Evolutionary conservation across 30 jellyfish, hydroid and myxozoan genomes (phyloP).

Genomic region (Rhopilema esculentum): DNA sequence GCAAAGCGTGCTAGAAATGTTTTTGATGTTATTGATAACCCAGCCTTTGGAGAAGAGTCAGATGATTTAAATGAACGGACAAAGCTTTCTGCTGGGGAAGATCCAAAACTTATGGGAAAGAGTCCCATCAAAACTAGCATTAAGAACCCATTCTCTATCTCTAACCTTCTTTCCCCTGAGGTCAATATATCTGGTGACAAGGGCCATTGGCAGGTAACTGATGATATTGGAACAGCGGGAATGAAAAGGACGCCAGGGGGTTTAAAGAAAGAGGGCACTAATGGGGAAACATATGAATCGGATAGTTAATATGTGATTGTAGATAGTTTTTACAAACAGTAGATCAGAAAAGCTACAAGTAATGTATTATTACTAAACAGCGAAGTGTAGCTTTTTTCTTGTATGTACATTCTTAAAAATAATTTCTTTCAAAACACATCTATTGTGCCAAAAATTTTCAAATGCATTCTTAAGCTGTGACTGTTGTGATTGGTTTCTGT

Average conservation of each 20-base stretch:
- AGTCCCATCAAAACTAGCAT: conserved; percentile 37
- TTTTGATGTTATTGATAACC: conserved; percentile 14
- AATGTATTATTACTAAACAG: no score
- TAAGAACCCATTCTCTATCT: conserved; percentile 41
- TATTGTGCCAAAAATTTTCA: no score
- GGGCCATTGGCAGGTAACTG: conserved; percentile 21
- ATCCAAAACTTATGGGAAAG: neutral
- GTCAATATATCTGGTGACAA: neutral
- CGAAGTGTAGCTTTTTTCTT: no score
- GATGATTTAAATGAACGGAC: conserved; percentile 26
- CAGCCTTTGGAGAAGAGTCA: conserved; percentile 4
- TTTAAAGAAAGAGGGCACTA: conserved; percentile 28
- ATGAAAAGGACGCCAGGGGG: conserved; percentile 4
- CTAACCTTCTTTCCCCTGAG: conserved; percentile 35
- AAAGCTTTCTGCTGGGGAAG: conserved; percentile 12
- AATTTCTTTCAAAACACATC: no score
- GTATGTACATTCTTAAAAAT: no score
- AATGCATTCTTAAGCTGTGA: no score
- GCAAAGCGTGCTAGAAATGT: conserved; percentile 3
- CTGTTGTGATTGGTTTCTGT: no score
- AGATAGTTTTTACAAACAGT: neutral
- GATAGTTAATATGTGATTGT: conserved; percentile 24
- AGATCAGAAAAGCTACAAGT: neutral
- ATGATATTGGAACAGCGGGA: neutral
- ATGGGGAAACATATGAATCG: conserved; percentile 43